Evolutionary conservation across 2,888 invertebrate genomes (phyloP).

Genomic region (Cantharis flavilabris): DNA sequence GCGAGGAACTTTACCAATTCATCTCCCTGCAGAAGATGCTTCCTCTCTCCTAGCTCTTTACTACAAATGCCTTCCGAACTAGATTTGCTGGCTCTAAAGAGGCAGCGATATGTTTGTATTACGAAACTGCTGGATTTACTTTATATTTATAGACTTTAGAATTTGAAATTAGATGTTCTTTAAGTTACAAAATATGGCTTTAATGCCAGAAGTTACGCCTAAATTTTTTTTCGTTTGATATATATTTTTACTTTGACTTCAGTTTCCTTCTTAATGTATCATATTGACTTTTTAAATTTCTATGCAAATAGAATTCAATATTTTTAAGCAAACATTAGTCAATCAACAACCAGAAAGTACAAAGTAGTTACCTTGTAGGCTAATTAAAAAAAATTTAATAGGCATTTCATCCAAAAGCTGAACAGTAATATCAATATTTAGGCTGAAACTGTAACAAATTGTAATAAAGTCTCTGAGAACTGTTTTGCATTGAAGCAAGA

Average conservation of each 20-base stretch:
- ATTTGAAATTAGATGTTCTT: constrained; percentile 38
- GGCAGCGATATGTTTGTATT: constrained; percentile 54
- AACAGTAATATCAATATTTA: too few relatives aligned
- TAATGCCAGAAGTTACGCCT: neutral
- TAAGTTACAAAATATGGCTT: constrained; percentile 12
- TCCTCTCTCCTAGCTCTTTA: constrained; percentile 52
- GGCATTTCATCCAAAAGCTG: too few relatives aligned
- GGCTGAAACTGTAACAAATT: too few relatives aligned
- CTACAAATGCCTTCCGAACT: constrained; percentile 56
- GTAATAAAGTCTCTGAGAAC: too few relatives aligned
- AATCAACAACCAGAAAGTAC: too few relatives aligned
- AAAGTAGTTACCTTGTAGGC: too few relatives aligned
- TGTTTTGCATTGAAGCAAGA: too few relatives aligned
- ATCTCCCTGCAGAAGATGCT: constrained; percentile 53
- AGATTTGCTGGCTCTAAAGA: constrained; percentile 52
- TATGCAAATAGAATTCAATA: neutral
- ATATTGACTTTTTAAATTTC: neutral
- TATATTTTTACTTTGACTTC: neutral
- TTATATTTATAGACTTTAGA: constrained; percentile 41
- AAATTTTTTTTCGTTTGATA: neutral
- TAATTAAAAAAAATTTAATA: too few relatives aligned
- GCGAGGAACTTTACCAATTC: constrained; percentile 53
- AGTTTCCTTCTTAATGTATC: neutral
- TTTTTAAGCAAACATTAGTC: neutral
- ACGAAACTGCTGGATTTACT: constrained; percentile 47